phyloP scores from a whole-genome alignment of 1,140 invertebrate species.

The Macrobrachium nipponense region DNA sequence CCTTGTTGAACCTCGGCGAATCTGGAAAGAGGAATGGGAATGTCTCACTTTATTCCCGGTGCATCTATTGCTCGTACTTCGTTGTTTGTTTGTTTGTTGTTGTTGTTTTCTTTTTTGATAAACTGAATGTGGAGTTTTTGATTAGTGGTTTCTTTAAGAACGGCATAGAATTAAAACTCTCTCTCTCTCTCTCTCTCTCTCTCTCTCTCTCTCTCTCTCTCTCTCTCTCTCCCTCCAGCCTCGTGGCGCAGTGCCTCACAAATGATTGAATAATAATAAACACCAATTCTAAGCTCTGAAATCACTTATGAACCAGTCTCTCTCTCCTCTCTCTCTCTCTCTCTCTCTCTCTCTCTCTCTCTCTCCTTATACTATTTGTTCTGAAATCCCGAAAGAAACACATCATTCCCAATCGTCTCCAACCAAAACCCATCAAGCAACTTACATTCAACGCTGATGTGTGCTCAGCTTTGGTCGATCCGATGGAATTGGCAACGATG shows the following conservation, averaged over 20 bases:
- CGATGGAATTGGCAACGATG: constrained; percentile 90
- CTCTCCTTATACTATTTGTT: background rate
- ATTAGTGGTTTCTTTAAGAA: no score
- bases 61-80: no score
- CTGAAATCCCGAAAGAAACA: background rate
- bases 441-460: constrained; percentile 62
- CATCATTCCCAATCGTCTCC: background rate
- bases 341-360: background rate
- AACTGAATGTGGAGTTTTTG: no score
- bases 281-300: no score
- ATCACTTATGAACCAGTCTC: no score
- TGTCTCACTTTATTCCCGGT: no score
- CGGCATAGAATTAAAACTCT: no score
- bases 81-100: no score
- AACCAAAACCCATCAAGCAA: background rate
- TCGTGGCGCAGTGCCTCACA: background rate
- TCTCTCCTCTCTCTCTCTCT: constrained; percentile 28
- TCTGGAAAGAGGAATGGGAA: constrained; percentile 66
- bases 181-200: background rate
- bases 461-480: constrained; percentile 71
- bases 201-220: constrained; percentile 1
- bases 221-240: no score
- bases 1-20: constrained; percentile 68
- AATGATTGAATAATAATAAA: background rate
- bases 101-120: no score